These are phyloP conservation scores for Cariama cristata DNA, from an alignment of 2,113 vertebrate genomes.

Conservation along the genomic window DNA sequence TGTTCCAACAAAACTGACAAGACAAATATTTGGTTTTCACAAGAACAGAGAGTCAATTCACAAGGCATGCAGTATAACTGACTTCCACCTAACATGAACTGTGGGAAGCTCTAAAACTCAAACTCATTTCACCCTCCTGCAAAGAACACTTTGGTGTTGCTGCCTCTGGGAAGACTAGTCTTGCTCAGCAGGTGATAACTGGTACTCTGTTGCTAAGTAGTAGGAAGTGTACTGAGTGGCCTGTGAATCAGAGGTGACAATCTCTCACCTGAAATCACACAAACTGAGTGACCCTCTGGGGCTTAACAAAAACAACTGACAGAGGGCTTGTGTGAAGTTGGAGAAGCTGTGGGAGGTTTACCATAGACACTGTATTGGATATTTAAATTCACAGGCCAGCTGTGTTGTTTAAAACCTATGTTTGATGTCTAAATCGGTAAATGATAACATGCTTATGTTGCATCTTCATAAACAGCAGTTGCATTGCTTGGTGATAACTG, in stretches of 20 bases:
- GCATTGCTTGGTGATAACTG: neutral
- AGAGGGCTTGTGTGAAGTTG: neutral
- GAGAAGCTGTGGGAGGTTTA: neutral
- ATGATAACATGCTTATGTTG: neutral
- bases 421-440: neutral
- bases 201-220: neutral
- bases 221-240: neutral
- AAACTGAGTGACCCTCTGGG: neutral
- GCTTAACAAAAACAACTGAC: neutral
- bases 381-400: neutral
- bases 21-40: neutral
- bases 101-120: neutral
- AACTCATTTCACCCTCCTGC: neutral
- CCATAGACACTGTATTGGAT: neutral
- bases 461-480: neutral
- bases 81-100: accelerated
- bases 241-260: neutral
- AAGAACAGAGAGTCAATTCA: neutral
- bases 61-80: neutral
- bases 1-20: neutral
- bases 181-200: neutral
- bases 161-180: neutral
- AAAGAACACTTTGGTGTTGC: neutral
- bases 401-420: neutral
- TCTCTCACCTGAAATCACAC: neutral